Percentiles rank a stretch among this genome's conserved stretches.
Evolutionary conservation across 2,797 vertebrate genomes (phyloP).

Genomic region (Micropoecilia bifurca): DNA sequence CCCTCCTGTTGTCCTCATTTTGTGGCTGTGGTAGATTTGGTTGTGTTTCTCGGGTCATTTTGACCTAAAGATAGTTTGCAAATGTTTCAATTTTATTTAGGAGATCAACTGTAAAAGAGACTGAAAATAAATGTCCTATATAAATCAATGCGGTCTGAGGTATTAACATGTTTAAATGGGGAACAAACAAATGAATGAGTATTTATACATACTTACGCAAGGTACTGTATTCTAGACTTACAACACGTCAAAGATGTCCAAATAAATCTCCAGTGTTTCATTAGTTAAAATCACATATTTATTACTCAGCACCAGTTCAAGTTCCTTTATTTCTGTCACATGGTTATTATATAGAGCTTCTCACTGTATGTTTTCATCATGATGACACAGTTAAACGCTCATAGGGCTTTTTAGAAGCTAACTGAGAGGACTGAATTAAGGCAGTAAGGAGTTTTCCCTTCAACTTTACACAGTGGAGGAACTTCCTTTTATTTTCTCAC

Average conservation of each 20-base stretch:
- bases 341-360: background rate
- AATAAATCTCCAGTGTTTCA: background rate
- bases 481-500: conserved; percentile 3
- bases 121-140: background rate
- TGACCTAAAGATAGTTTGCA: background rate
- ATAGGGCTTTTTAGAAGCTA: background rate
- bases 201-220: background rate
- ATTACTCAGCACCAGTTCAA: conserved; percentile 9
- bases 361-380: background rate
- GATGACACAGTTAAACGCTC: background rate
- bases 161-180: background rate
- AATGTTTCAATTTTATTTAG: background rate
- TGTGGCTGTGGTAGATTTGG: no score
- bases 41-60: no score
- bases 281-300: background rate
- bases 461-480: background rate
- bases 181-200: background rate
- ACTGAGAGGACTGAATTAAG: background rate
- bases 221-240: background rate
- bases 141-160: background rate
- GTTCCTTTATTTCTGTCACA: background rate
- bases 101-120: background rate
- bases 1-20: no score
- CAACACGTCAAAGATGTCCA: background rate
- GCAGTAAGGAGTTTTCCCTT: background rate